Conservation (phyloP, 2,113 vertebrate species). For the Charina bottae region DNA sequence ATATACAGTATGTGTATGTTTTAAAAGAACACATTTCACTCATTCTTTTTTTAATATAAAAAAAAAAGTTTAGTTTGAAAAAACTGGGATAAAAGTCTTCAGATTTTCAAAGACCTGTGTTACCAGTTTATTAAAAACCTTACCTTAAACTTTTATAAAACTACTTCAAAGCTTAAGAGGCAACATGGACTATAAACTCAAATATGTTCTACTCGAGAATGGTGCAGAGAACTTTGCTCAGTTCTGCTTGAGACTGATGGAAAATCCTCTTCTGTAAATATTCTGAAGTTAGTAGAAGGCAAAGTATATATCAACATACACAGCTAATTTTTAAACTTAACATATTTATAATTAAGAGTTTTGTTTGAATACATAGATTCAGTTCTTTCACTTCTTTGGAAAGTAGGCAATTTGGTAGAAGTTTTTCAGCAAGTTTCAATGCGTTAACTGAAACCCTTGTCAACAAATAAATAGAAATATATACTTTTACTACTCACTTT, state of each 20-base stretch:
- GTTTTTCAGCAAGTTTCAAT: not conserved
- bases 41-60: not conserved
- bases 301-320: not conserved
- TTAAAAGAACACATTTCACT: not conserved
- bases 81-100: not conserved
- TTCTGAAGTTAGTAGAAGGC: slow-evolving; percentile 10
- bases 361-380: not conserved
- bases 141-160: slow-evolving; percentile 22
- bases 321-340: not conserved
- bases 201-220: slow-evolving; percentile 28
- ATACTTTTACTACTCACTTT: not conserved
- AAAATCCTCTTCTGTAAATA: slow-evolving; percentile 33
- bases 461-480: not conserved
- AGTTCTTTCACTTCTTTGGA: not conserved
- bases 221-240: not conserved
- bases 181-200: not conserved
- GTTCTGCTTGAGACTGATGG: slow-evolving; percentile 7
- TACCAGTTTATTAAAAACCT: not conserved
- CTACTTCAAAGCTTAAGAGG: not conserved
- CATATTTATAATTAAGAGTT: not conserved
- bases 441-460: not conserved
- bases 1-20: not conserved
- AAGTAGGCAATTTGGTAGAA: not conserved
- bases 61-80: not conserved
- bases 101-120: slow-evolving; percentile 14